phyloP scores from a whole-genome alignment of 2,797 vertebrate genomes.

The Sphaeramia orbicularis region DNA sequence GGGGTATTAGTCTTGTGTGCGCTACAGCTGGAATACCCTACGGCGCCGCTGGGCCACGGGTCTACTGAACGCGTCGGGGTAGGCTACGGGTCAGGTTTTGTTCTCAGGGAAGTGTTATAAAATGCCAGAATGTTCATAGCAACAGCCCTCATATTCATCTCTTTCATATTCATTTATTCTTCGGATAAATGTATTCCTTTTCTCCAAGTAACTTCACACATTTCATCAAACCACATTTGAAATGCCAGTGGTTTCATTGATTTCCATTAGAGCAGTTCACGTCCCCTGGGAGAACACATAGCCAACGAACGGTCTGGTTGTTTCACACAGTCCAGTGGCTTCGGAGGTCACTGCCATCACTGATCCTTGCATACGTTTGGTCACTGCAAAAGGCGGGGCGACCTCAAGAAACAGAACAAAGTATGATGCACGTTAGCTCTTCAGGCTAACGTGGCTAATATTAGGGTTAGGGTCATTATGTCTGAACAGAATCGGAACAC shows the following conservation, averaged over 20 bases:
- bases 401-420: conserved; percentile 25
- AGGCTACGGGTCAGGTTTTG: conserved; percentile 34
- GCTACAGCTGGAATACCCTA: conserved; percentile 12
- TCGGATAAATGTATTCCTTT: conserved; percentile 69
- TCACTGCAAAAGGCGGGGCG: conserved; percentile 13
- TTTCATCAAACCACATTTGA: conserved; percentile 79
- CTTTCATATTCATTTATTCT: conserved; percentile 38
- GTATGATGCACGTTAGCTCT: conserved; percentile 37
- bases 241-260: conserved; percentile 82
- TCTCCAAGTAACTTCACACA: conserved; percentile 73
- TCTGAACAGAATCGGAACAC: too few species aligned
- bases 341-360: conserved; percentile 41
- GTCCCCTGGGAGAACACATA: conserved; percentile 51
- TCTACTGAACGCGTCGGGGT: conserved; percentile 29
- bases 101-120: conserved; percentile 12
- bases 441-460: too few species aligned
- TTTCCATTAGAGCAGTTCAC: conserved; percentile 77
- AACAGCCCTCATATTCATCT: conserved; percentile 35
- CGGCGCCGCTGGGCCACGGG: conserved; percentile 17
- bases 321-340: conserved; percentile 60
- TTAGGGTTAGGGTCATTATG: too few species aligned
- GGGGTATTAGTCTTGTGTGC: conserved; percentile 24
- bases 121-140: not conserved
- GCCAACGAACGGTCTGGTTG: conserved; percentile 42
- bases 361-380: conserved; percentile 32